A percentile compares a stretch with the other conserved stretches of the same genome.
These are phyloP conservation scores for Manacus vitellinus DNA, from an alignment of 2,113 vertebrate species.

Conservation along the genomic window DNA sequence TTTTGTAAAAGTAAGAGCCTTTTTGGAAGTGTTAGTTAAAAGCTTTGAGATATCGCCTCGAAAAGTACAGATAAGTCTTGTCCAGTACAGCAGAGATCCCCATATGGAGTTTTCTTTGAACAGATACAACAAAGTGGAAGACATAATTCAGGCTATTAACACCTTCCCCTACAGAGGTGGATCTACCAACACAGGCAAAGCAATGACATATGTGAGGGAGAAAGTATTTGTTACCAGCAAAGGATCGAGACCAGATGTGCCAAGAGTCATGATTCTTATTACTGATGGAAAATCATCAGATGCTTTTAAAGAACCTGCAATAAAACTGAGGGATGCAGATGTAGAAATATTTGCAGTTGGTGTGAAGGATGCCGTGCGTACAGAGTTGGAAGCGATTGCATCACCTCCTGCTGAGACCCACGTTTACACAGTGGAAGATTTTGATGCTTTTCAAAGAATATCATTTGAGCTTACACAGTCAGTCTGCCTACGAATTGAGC, in stretches of 20 bases:
- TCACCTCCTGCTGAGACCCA: slow-evolving; percentile 88
- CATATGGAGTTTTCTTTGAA: slow-evolving; percentile 93
- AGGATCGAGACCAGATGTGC: slow-evolving; percentile 89
- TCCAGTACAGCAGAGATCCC: slow-evolving; percentile 96
- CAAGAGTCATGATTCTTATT: slow-evolving; percentile 94
- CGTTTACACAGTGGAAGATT: slow-evolving; percentile 97
- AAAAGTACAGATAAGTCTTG: slow-evolving; percentile 95
- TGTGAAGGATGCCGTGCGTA: slow-evolving; percentile 94
- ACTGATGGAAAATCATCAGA: slow-evolving; percentile 98
- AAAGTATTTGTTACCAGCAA: slow-evolving; percentile 85
- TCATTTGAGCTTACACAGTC: slow-evolving; percentile 95
- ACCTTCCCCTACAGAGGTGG: slow-evolving; percentile 95
- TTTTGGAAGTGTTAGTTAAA: slow-evolving; percentile 93
- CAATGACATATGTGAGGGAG: slow-evolving; percentile 95
- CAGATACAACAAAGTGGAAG: slow-evolving; percentile 83
- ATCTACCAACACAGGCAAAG: slow-evolving; percentile 96
- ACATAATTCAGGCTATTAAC: slow-evolving; percentile 89
- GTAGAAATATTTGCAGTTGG: slow-evolving; percentile 98
- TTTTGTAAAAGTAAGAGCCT: slow-evolving; percentile 95
- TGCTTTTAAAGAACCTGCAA: slow-evolving; percentile 91
- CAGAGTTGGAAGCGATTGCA: slow-evolving; percentile 93
- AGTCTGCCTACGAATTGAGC: slow-evolving; percentile 94
- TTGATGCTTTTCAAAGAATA: slow-evolving; percentile 96
- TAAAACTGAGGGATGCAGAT: slow-evolving; percentile 84
- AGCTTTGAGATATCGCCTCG: slow-evolving; percentile 90